Percentiles rank a stretch among this genome's conserved stretches.
Conservation (phyloP, 2,113 vertebrate species). For the Anseranas semipalmata region DNA sequence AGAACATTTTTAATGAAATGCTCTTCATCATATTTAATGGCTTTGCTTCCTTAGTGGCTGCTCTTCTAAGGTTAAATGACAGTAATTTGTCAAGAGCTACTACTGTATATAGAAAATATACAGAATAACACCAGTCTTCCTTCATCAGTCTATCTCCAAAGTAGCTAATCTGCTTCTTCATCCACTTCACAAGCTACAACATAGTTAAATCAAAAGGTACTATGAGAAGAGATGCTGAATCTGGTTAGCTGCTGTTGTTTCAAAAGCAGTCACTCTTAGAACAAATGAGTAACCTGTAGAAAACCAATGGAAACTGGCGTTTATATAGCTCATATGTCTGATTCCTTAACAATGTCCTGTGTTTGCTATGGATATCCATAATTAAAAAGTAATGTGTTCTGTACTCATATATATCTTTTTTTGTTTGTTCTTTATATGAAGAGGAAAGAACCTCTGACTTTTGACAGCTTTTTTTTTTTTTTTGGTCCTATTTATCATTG, state of each 20-base stretch:
- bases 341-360: constrained; percentile 54
- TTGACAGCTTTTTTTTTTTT: background rate
- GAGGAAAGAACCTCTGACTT: constrained; percentile 28
- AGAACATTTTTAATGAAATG: background rate
- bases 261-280: constrained; percentile 57
- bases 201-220: constrained; percentile 54
- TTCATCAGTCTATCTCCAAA: background rate
- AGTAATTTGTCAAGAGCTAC: background rate
- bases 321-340: constrained; percentile 49
- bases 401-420: constrained; percentile 20
- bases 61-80: background rate
- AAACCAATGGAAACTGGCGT: constrained; percentile 52
- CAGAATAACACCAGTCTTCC: background rate
- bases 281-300: constrained; percentile 43
- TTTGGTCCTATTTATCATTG: background rate
- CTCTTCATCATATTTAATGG: background rate
- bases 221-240: constrained; percentile 48
- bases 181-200: constrained; percentile 18
- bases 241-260: constrained; percentile 59
- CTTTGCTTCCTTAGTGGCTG: background rate
- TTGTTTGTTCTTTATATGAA: constrained; percentile 57
- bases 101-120: background rate
- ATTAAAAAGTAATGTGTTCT: constrained; percentile 25
- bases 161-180: constrained; percentile 31
- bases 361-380: constrained; percentile 42